Conservation (phyloP, 2,797 vertebrate species). For the Gymnothorax reevesii region DNA sequence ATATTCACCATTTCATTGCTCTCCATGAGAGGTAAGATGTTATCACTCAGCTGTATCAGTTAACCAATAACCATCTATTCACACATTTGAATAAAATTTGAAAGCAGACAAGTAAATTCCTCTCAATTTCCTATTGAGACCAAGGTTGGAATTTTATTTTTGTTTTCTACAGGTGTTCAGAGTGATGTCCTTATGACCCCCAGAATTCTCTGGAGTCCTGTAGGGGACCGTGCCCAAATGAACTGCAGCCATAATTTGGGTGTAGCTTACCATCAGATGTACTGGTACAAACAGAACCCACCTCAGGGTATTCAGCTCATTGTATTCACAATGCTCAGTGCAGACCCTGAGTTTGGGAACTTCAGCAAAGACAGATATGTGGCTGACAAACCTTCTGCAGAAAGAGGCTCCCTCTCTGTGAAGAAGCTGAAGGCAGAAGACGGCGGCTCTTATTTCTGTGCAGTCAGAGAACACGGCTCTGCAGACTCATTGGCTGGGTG, state of each 20-base stretch:
- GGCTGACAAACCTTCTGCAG: slow-evolving; percentile 20
- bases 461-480: slow-evolving; percentile 49
- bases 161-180: slow-evolving; percentile 8
- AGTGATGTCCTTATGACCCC: slow-evolving; percentile 45
- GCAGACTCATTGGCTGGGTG: slow-evolving; percentile 24
- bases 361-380: slow-evolving; percentile 32
- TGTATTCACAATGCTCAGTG: background rate
- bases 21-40: background rate
- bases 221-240: slow-evolving; percentile 39
- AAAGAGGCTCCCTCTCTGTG: slow-evolving; percentile 45
- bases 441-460: slow-evolving; percentile 55
- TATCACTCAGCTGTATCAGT: background rate
- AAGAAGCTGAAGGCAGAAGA: slow-evolving; percentile 41
- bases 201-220: slow-evolving; percentile 11
- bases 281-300: slow-evolving; percentile 54
- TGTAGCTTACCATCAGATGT: background rate
- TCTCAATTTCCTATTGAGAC: background rate
- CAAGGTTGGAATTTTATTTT: background rate
- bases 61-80: background rate
- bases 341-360: slow-evolving; percentile 27
- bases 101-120: background rate
- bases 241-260: slow-evolving; percentile 53
- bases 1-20: background rate
- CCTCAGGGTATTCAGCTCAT: slow-evolving; percentile 20
- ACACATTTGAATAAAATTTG: background rate